Evolutionary conservation across 2,113 vertebrate species (phyloP).

Genomic region (Probosciger aterrimus): DNA sequence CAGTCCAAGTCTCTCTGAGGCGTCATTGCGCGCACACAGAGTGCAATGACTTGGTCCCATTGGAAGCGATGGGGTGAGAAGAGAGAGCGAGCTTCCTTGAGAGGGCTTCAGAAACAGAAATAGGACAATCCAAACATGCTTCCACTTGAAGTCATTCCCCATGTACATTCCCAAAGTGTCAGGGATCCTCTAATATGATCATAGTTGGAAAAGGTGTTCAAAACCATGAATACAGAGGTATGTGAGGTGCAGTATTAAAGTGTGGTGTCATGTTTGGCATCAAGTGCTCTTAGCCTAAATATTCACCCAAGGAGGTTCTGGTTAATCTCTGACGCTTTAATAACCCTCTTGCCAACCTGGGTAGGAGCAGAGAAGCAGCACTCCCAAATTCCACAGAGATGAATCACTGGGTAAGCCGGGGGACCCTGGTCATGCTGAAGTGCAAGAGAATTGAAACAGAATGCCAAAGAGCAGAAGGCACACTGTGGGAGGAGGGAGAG

Average conservation of each 20-base stretch:
- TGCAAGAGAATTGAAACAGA: slow-evolving; percentile 17
- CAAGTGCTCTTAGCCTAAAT: not conserved
- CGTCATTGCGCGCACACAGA: slow-evolving; percentile 3
- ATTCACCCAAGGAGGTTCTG: slow-evolving; percentile 7
- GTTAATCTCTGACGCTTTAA: not conserved
- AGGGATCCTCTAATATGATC: not conserved
- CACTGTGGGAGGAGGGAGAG: not conserved
- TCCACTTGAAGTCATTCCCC: slow-evolving; percentile 28
- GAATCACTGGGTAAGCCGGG: slow-evolving; percentile 1
- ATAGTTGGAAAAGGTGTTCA: not conserved
- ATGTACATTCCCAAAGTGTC: not conserved
- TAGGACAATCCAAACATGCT: not conserved
- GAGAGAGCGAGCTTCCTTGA: slow-evolving; percentile 30
- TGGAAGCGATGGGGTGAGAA: slow-evolving; percentile 66
- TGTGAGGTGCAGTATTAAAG: not conserved
- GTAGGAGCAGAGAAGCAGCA: not conserved
- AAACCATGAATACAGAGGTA: not conserved
- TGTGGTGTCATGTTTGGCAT: not conserved
- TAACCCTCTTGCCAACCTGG: not conserved
- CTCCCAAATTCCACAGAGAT: slow-evolving; percentile 21
- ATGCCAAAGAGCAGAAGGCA: not conserved
- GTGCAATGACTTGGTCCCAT: slow-evolving; percentile 42
- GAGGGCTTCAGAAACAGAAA: slow-evolving; percentile 53
- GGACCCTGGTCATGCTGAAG: not conserved
- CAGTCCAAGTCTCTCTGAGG: slow-evolving; percentile 62